These are phyloP conservation scores for Poeciliopsis gracilis DNA, from an alignment of 2,797 vertebrate genomes.

Conservation along the genomic window DNA sequence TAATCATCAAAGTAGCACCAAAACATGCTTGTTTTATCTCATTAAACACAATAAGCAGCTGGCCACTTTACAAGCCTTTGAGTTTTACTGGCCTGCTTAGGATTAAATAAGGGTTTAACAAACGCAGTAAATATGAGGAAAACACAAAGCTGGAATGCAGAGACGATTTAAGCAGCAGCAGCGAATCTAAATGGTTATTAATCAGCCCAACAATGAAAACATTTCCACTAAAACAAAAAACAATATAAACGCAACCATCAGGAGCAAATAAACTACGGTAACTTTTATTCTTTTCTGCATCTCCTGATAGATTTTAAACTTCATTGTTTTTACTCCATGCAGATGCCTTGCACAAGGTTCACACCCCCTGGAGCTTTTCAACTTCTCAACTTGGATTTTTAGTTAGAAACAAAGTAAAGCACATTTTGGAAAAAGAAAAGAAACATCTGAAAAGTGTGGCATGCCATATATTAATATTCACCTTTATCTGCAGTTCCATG, in stretches of 20 bases:
- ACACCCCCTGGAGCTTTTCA: not conserved
- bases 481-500: not conserved
- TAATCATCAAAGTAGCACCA: conserved; percentile 57
- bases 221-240: conserved; percentile 49
- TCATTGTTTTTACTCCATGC: not conserved
- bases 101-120: conserved; percentile 28
- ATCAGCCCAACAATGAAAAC: conserved; percentile 50
- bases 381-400: not conserved
- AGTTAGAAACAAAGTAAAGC: not conserved
- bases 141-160: conserved; percentile 24
- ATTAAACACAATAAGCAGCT: conserved; percentile 61
- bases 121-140: conserved; percentile 23
- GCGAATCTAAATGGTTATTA: conserved; percentile 47
- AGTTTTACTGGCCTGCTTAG: conserved; percentile 51
- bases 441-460: not conserved
- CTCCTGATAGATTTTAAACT: not conserved
- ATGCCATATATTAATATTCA: not conserved
- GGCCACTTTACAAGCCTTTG: conserved; percentile 47
- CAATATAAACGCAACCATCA: conserved; percentile 22
- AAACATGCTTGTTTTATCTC: conserved; percentile 57
- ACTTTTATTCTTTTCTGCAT: not conserved
- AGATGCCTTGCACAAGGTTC: not conserved
- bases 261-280: conserved; percentile 10
- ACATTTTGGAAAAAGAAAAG: not conserved
- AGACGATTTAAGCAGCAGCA: conserved; percentile 38